Evolutionary conservation across 37 sponge, comb jelly and placozoan species (phyloP), one percentile per base, ranked within the genome.

Genomic region (Chondrosia reniformis): DNA sequence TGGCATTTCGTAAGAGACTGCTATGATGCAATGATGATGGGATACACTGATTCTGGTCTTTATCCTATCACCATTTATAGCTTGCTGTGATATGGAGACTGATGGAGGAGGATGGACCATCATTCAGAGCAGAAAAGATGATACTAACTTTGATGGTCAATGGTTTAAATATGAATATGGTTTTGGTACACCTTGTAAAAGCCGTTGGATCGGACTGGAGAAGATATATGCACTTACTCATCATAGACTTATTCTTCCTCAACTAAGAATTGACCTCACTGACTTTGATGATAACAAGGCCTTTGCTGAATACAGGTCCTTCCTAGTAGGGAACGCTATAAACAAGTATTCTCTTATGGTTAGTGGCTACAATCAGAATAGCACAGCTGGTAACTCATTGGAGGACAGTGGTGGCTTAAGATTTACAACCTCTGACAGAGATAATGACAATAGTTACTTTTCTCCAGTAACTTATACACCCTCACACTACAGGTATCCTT

Each of bases 231-330:
- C 33, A 21, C 30, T 66, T 22, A 36, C 42, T 40, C 3, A 66
- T 28, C 58, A 8, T 24, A 56, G 58, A 4, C 3, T 32, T 34
- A 22, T 8, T 22, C 6, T 22, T 22, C 5, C 33, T 66, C 37
- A 66, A 66, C 37, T 66, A 36, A 31, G 67, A 22, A 27, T 66
- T 21, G 67, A 66, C 38, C 67, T 66, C 2, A 36, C 67, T 8
- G 58, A 56, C 67, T 36, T 2, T 2, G 42, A 34, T 33, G 38
- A 27, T 21, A 34, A 31, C 38, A 24, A n/a, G n/a, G n/a, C n/a
- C n/a, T n/a, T n/a, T n/a, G n/a, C n/a, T n/a, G n/a, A n/a, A n/a
- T n/a, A n/a, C n/a, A n/a, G n/a, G n/a, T n/a, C n/a, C n/a, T n/a
- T n/a, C n/a, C n/a, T n/a, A n/a, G n/a, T n/a, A n/a, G 71, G 71